A percentile compares a stretch with the other conserved stretches of the same genome.
These are phyloP conservation scores for Coremacera marginata DNA, from an alignment of 2,888 invertebrate genomes.

Conservation along the genomic window DNA sequence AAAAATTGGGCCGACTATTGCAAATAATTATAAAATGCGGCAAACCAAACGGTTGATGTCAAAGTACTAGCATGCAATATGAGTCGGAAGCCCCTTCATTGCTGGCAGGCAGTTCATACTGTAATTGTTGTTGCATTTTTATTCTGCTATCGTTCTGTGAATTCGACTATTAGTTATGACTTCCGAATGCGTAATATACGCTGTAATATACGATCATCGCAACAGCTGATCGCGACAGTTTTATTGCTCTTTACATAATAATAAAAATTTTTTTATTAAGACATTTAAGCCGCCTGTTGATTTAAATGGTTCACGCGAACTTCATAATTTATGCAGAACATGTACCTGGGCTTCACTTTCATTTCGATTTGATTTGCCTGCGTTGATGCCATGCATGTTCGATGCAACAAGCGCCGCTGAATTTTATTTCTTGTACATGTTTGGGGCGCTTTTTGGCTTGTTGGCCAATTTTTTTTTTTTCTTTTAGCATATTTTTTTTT, in stretches of 20 bases:
- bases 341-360: conserved; percentile 43
- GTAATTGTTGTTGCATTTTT: neutral
- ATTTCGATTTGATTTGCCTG: conserved; percentile 53
- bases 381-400: neutral
- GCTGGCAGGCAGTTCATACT: neutral
- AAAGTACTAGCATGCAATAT: neutral
- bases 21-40: neutral
- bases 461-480: conserved; percentile 49
- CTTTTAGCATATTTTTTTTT: neutral
- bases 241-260: conserved; percentile 34
- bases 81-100: too few relatives aligned
- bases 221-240: conserved; percentile 25
- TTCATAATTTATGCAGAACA: conserved; percentile 50
- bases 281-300: conserved; percentile 36
- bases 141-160: neutral
- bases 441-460: conserved; percentile 46
- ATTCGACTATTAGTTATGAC: conserved; percentile 24
- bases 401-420: neutral
- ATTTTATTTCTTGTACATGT: conserved; percentile 26
- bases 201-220: too few relatives aligned
- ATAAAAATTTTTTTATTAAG: conserved; percentile 50
- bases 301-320: neutral
- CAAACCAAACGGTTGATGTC: neutral
- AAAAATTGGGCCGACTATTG: neutral
- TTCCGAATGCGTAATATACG: conserved; percentile 29